Evolutionary conservation across 2,797 vertebrate genomes (phyloP).

Genomic region (Falco biarmicus): DNA sequence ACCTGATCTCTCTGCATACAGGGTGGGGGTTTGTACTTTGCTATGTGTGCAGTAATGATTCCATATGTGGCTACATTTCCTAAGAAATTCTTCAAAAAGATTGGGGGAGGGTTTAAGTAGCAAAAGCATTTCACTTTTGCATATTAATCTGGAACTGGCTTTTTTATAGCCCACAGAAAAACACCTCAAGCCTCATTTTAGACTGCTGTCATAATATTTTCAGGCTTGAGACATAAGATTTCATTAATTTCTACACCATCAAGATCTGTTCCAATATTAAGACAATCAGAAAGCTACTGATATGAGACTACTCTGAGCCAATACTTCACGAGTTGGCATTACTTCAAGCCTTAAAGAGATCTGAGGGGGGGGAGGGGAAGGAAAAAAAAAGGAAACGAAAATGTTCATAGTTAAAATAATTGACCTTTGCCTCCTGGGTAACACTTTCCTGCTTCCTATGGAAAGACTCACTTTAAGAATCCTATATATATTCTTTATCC

Average conservation of each 20-base stretch:
- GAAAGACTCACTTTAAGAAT: background rate
- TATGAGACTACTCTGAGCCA: background rate
- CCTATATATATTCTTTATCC: background rate
- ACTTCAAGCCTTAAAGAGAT: background rate
- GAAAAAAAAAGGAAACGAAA: background rate
- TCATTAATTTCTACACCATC: conserved; percentile 13
- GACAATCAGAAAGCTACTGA: background rate
- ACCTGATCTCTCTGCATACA: background rate
- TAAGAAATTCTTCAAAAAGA: background rate
- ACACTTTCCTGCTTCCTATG: background rate
- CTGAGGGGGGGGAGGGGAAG: too few species aligned
- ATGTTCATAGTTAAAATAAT: background rate
- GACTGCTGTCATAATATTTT: conserved; percentile 13
- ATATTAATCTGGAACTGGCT: background rate
- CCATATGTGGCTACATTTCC: background rate
- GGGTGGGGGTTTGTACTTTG: background rate
- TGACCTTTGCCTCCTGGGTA: background rate
- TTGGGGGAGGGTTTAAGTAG: background rate
- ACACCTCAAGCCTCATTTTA: background rate
- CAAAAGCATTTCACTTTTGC: background rate
- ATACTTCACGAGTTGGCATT: background rate
- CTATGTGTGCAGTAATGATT: background rate
- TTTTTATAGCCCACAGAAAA: background rate
- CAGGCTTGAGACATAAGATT: background rate
- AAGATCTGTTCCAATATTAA: background rate